Conservation (phyloP, 2,113 vertebrate genomes). For the Tachysurus vachellii region DNA sequence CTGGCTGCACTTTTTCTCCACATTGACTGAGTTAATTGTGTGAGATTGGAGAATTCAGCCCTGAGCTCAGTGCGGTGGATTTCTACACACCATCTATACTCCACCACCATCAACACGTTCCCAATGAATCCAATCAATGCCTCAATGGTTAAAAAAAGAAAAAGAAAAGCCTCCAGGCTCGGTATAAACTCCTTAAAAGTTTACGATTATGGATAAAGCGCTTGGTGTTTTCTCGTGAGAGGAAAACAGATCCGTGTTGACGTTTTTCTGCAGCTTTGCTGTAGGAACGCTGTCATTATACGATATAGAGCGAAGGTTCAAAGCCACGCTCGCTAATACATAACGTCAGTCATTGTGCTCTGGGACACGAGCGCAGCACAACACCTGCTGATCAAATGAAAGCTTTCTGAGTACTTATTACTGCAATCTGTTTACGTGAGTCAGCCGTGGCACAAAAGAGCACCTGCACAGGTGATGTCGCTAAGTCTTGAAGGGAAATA, state of each 20-base stretch:
- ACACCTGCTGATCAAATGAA: slow-evolving; percentile 30
- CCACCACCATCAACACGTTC: not conserved
- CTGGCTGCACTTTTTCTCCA: not conserved
- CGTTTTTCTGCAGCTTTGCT: not conserved
- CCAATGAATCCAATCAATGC: slow-evolving; percentile 24
- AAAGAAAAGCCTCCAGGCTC: slow-evolving; percentile 21
- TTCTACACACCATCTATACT: slow-evolving; percentile 26
- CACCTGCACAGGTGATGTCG: not conserved
- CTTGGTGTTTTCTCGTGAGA: slow-evolving; percentile 14
- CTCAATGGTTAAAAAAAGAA: not conserved
- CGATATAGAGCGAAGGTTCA: not conserved
- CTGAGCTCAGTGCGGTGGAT: not conserved
- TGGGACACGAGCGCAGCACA: not conserved
- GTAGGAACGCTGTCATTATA: not conserved
- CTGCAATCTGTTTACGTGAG: not conserved
- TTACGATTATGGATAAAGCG: slow-evolving; percentile 33
- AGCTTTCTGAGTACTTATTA: slow-evolving; percentile 18
- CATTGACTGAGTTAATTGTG: not conserved
- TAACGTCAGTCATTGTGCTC: not conserved
- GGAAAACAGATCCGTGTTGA: not conserved
- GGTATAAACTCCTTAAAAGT: slow-evolving; percentile 11
- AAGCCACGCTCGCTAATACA: not conserved
- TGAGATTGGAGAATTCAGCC: slow-evolving; percentile 6
- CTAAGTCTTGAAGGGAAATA: not conserved
- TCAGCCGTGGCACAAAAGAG: not conserved